Base-by-base conservation (phyloP, 2,797 vertebrate species). In the Pseudochromis fuscus region DNA sequence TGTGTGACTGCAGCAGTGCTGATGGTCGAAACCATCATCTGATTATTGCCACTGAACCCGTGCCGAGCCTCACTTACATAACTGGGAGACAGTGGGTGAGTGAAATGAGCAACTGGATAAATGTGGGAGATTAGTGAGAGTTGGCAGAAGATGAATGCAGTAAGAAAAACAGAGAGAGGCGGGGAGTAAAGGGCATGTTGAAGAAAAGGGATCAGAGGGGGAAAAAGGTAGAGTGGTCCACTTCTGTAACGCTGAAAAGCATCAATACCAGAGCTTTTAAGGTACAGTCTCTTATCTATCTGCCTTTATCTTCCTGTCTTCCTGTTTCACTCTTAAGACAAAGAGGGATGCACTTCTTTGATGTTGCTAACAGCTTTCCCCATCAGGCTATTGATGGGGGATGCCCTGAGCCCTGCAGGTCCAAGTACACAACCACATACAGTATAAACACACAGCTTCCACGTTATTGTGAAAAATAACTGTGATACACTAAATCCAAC, bases 221-320 rank as follows among this genome's bases (percentile, higher is more conserved):
- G 2, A n/a, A 25, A 51, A 42, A 13, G n/a, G 44, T 16, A 59
- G 58, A 87, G 81, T 25, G 68, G 65, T 74, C 70, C 65, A 77
- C 78, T 90, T 89, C 52, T 77, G 58, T 37, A 73, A 66, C 48
- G 72, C 61, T 87, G 40, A 86, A 89, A 87, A 88, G 86, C 86
- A 86, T 87, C 83, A 64, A 86, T 88, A 80, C 33, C 9, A 56
- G 75, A 59, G 48, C 76, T 90, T 87, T 88, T 81, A 84, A 80
- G 59, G 75, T 67, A 49, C 70, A 59, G 67, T 70, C 77, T 82
- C 77, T 87, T 53, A 75, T 88, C 83, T 55, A 27, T 65, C 56
- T 40, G 66, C 70, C 75, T 85, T 83, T 72, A 62, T 75, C 73
- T 69, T 8, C n/a, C 40, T 57, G 33, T 67, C 37, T 69, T 46